Conservation (phyloP, 2,113 vertebrate species). For the Callaeas wilsoni region DNA sequence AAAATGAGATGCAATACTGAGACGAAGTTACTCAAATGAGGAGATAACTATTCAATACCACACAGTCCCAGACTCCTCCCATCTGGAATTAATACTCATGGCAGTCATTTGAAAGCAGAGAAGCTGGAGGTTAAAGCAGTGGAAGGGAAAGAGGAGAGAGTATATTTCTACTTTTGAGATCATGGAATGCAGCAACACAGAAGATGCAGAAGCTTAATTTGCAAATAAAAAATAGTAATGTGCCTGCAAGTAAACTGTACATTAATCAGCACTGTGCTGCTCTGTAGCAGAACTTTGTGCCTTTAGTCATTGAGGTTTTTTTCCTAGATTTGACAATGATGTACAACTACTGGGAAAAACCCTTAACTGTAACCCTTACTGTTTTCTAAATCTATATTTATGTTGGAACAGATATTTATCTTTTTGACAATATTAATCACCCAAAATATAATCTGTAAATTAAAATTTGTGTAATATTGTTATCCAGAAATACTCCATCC, state of each 20-base stretch:
- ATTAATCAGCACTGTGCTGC: neutral
- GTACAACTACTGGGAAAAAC: conserved; percentile 19
- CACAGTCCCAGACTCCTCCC: neutral
- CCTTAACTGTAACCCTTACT: conserved; percentile 13
- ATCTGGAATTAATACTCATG: neutral
- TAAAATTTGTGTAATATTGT: conserved; percentile 36
- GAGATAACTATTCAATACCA: neutral
- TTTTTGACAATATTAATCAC: conserved; percentile 57
- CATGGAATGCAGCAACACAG: neutral
- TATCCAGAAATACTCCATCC: conserved; percentile 13
- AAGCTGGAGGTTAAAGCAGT: neutral
- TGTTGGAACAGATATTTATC: conserved; percentile 42
- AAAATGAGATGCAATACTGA: neutral
- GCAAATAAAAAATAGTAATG: conserved; percentile 6
- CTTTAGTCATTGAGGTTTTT: neutral
- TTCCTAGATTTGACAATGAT: conserved; percentile 39
- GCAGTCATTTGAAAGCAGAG: neutral
- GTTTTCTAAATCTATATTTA: conserved; percentile 49
- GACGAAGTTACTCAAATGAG: neutral
- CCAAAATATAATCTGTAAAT: conserved; percentile 42
- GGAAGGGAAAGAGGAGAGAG: neutral
- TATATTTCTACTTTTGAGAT: neutral
- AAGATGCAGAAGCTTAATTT: neutral
- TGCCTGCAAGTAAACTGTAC: neutral
- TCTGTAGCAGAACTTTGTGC: neutral